Conservation (phyloP, 2,113 vertebrate species). For the Chionis minor region DNA sequence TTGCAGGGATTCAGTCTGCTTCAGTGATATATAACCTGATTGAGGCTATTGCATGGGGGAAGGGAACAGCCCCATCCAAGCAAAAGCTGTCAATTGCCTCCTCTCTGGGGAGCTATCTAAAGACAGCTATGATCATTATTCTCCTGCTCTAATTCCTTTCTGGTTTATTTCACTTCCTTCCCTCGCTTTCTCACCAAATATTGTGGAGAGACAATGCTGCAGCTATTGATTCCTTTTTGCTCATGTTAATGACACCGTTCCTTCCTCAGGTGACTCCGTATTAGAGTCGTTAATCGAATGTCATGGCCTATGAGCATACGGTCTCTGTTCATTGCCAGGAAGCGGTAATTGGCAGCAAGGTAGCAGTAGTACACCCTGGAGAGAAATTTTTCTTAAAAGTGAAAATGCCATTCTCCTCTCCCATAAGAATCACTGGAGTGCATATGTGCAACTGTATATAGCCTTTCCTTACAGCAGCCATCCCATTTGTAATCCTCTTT, state of each 20-base stretch:
- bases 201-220: neutral
- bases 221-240: neutral
- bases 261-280: constrained; percentile 2
- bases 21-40: neutral
- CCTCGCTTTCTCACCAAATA: neutral
- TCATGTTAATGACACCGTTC: neutral
- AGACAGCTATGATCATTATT: neutral
- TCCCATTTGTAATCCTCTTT: constrained; percentile 8
- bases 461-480: neutral
- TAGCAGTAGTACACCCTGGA: constrained; percentile 1
- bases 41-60: neutral
- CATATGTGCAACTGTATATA: neutral
- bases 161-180: neutral
- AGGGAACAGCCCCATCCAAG: neutral
- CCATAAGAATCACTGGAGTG: neutral
- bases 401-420: neutral
- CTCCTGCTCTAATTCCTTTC: neutral
- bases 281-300: constrained; percentile 16
- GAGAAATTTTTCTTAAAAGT: constrained; percentile 21
- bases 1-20: neutral
- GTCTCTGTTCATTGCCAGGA: neutral
- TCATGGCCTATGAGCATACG: neutral
- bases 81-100: neutral
- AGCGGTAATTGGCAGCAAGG: neutral
- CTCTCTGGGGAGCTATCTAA: neutral